Conservation (phyloP, 2,113 vertebrate species). For the Pseudolaguvia tuberculata region DNA sequence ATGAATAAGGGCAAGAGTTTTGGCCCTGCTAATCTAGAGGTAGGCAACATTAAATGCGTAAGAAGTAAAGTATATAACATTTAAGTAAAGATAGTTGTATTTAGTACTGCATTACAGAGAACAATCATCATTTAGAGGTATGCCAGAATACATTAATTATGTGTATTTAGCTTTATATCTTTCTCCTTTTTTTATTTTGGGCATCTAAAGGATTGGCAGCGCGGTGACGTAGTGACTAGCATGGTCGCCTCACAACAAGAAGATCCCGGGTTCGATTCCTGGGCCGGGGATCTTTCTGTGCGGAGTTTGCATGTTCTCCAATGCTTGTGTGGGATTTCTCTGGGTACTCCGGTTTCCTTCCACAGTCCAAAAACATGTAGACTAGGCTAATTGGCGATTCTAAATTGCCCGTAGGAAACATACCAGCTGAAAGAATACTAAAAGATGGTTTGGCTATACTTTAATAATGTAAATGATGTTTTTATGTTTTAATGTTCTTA, state of each 20-base stretch:
- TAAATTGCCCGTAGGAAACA: too few relatives aligned
- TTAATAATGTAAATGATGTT: not conserved
- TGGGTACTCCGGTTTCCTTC: too few relatives aligned
- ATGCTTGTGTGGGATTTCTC: too few relatives aligned
- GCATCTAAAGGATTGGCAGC: too few relatives aligned
- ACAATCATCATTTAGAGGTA: not conserved
- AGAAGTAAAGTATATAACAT: not conserved
- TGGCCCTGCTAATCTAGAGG: constrained; percentile 70
- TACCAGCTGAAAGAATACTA: constrained; percentile 39
- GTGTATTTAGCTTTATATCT: not conserved
- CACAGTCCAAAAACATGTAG: too few relatives aligned
- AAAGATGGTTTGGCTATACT: not conserved
- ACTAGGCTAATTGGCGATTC: too few relatives aligned
- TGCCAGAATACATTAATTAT: not conserved
- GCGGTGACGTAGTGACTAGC: too few relatives aligned
- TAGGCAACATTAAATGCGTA: constrained; percentile 54
- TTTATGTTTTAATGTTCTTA: not conserved
- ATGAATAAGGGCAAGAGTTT: constrained; percentile 64
- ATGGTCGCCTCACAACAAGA: too few relatives aligned
- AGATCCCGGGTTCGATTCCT: too few relatives aligned
- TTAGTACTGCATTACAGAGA: not conserved
- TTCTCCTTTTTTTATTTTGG: not conserved
- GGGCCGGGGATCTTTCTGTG: too few relatives aligned
- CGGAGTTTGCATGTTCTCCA: too few relatives aligned
- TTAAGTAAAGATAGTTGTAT: not conserved